Evolutionary conservation across 2,113 vertebrate species (phyloP).

Genomic region (Chunga burmeisteri): DNA sequence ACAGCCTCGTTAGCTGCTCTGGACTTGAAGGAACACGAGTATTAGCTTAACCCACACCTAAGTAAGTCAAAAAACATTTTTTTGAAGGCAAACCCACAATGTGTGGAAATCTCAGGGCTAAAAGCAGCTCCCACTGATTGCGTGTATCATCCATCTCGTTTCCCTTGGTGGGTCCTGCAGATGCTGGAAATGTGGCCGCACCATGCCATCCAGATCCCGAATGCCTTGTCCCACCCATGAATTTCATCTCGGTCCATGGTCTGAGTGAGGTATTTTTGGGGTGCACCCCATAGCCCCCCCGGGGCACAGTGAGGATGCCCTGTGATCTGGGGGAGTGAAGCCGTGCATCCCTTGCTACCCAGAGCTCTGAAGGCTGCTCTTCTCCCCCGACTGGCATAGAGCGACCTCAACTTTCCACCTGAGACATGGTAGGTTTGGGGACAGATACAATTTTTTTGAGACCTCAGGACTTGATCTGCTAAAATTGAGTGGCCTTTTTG

Average conservation of each 20-base stretch:
- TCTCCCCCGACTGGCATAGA: neutral
- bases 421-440: neutral
- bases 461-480: neutral
- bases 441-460: neutral
- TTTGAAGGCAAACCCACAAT: neutral
- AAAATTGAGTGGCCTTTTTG: neutral
- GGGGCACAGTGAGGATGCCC: neutral
- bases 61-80: neutral
- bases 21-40: neutral
- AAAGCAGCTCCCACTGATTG: neutral
- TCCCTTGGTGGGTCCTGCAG: neutral
- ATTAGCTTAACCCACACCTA: neutral
- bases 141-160: neutral
- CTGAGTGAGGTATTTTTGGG: neutral
- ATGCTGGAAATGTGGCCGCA: neutral
- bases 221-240: neutral
- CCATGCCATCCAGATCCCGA: accelerated
- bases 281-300: neutral
- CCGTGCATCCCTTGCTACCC: neutral
- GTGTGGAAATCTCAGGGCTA: neutral
- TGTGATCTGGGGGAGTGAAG: too few relatives aligned
- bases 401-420: neutral
- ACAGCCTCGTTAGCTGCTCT: neutral
- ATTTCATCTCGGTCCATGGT: neutral
- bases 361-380: neutral